A percentile compares a stretch with the other conserved stretches of the same genome.
Conservation (phyloP, 2,797 vertebrate genomes). For the Valencia hispanica region DNA sequence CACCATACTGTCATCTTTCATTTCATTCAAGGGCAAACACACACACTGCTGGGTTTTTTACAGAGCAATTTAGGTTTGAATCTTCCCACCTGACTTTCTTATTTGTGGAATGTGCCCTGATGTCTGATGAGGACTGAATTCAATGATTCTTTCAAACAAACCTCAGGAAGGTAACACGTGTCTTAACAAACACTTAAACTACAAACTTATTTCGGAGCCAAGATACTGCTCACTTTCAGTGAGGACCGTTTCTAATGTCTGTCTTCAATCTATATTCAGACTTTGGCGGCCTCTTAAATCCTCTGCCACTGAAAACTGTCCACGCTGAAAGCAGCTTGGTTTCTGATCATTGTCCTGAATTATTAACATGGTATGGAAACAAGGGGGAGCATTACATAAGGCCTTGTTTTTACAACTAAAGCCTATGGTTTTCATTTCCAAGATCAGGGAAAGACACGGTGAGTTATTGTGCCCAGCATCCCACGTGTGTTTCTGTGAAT, state of each 20-base stretch:
- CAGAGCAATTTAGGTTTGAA: slow-evolving; percentile 21
- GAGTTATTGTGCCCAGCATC: slow-evolving; percentile 58
- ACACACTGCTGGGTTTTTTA: slow-evolving; percentile 16
- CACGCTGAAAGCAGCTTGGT: slow-evolving; percentile 62
- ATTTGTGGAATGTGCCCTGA: slow-evolving; percentile 39
- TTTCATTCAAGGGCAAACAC: slow-evolving; percentile 18
- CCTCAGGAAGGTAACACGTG: slow-evolving; percentile 33
- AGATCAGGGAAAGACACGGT: slow-evolving; percentile 42
- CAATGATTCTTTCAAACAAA: slow-evolving; percentile 33
- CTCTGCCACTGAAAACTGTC: slow-evolving; percentile 64
- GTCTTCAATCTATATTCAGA: slow-evolving; percentile 56
- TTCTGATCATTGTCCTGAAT: slow-evolving; percentile 73
- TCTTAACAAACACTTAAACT: slow-evolving; percentile 38
- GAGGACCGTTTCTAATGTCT: slow-evolving; percentile 34
- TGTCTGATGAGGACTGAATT: slow-evolving; percentile 28
- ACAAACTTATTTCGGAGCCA: slow-evolving; percentile 32
- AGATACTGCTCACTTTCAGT: slow-evolving; percentile 34
- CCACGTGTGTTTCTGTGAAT: slow-evolving; percentile 61
- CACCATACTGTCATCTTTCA: slow-evolving; percentile 15
- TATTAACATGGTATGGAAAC: slow-evolving; percentile 71
- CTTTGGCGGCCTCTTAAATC: slow-evolving; percentile 59
- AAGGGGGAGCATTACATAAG: slow-evolving; percentile 68
- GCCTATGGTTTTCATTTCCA: slow-evolving; percentile 67
- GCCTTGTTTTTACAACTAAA: slow-evolving; percentile 67
- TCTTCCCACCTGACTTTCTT: slow-evolving; percentile 43